Evolutionary conservation across 2,888 invertebrate species (phyloP), one percentile per base, ranked within the genome.

Genomic region (Sinotaia quadrata): DNA sequence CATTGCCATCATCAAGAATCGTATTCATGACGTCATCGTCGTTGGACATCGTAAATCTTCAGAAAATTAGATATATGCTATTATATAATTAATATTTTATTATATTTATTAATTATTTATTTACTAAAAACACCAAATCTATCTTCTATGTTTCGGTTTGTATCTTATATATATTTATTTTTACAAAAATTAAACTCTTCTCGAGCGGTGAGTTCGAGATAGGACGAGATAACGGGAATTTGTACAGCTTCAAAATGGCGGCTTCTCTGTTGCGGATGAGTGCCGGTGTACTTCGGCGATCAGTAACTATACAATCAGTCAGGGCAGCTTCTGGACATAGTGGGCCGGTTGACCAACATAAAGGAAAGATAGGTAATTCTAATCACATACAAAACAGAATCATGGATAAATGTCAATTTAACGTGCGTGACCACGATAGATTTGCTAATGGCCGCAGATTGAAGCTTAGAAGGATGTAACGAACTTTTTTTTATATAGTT

Each of bases 321-420:
- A 73, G 75, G 57, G 69, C 70, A 58, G 67, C 71, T 18, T 69
- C 69, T 58, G 75, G 72, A 10, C 67, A 69, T 29, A 75, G 73
- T 24, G 69, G 71, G 33, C 59, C 73, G 7, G 65, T 73, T 21
- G 75, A 77, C 54, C 68, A 71, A 41, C 76, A 76, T 24, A 73
- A 71, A 56, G 77, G 75, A 49, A 78, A 78, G 74, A 68, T 75
- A 47, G 72, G 78, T 76, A 67, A 71, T 69, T 58, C 15, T 37
- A 18, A 21, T 47, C 24, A 18, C 33, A 4, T 4, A n/a, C n/a
- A n/a, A 7, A 10, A 54, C 18, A 18, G 10, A 54, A 24, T 3
- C 27, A 1, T 7, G 41, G 51, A 12, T 54, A 18, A 10, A 21
- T 24, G 21, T 52, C 15, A 2, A 27, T 8, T 54, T 24, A 54